Conservation (phyloP, 1,140 invertebrate species). For the Lerema accius region DNA sequence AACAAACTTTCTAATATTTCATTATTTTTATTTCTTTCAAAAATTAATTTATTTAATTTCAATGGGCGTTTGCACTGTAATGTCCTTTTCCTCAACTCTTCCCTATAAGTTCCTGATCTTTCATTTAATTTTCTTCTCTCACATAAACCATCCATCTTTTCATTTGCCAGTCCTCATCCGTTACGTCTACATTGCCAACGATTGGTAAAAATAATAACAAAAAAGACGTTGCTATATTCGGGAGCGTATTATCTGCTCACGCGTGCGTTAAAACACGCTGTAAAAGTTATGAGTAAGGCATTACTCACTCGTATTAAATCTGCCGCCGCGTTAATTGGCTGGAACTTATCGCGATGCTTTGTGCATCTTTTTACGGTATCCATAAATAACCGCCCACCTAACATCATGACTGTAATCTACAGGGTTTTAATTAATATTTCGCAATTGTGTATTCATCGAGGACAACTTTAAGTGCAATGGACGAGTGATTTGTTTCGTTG, state of each 20-base stretch:
- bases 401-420: slow-evolving; percentile 9
- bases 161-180: too few relatives aligned
- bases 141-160: too few relatives aligned
- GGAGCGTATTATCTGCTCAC: slow-evolving; percentile 15
- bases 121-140: too few relatives aligned
- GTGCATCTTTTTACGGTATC: slow-evolving; percentile 60
- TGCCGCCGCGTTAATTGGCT: slow-evolving; percentile 43
- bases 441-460: not conserved
- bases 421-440: slow-evolving; percentile 45
- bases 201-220: slow-evolving; percentile 14
- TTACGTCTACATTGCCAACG: not conserved
- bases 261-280: slow-evolving; percentile 30
- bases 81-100: too few relatives aligned
- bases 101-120: too few relatives aligned
- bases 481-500: not conserved
- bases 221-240: slow-evolving; percentile 25
- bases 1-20: too few relatives aligned
- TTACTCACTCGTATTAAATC: slow-evolving; percentile 41
- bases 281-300: slow-evolving; percentile 44
- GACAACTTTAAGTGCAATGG: not conserved
- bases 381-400: slow-evolving; percentile 62
- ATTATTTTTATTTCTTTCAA: too few relatives aligned
- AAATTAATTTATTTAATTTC: too few relatives aligned
- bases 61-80: too few relatives aligned
- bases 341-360: slow-evolving; percentile 51